Conservation (phyloP, 1,140 invertebrate species). For the Hyposmocoma kahamanoa region DNA sequence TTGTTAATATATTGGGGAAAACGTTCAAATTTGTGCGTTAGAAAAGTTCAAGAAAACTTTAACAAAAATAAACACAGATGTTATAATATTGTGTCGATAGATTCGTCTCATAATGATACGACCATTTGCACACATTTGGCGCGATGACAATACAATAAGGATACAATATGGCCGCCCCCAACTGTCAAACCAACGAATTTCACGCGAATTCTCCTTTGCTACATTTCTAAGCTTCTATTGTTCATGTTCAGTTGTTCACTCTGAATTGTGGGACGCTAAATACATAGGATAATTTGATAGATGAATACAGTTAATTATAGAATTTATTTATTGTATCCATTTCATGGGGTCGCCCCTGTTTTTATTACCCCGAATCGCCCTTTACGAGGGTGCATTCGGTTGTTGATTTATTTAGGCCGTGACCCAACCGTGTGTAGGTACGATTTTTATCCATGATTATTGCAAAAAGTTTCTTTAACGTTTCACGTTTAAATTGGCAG, state of each 20-base stretch:
- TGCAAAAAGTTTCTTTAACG: conserved; percentile 28
- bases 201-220: conserved; percentile 29
- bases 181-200: conserved; percentile 45
- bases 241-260: conserved; percentile 28
- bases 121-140: conserved; percentile 29
- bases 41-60: too few relatives aligned
- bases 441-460: too few relatives aligned
- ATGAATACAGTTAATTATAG: conserved; percentile 62
- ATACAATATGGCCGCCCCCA: conserved; percentile 45
- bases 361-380: conserved; percentile 57
- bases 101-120: too few relatives aligned
- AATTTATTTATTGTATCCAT: conserved; percentile 63
- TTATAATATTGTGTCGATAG: too few relatives aligned
- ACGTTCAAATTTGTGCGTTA: too few relatives aligned
- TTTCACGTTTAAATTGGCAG: conserved; percentile 25
- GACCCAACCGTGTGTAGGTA: too few relatives aligned
- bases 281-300: conserved; percentile 49
- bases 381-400: conserved; percentile 26
- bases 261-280: conserved; percentile 32
- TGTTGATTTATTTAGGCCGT: conserved; percentile 53
- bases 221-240: conserved; percentile 20
- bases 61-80: too few relatives aligned
- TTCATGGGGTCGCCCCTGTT: conserved; percentile 41
- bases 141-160: conserved; percentile 21
- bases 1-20: too few relatives aligned